Conservation (phyloP, 2,113 vertebrate genomes). For the Tupaia tana region DNA sequence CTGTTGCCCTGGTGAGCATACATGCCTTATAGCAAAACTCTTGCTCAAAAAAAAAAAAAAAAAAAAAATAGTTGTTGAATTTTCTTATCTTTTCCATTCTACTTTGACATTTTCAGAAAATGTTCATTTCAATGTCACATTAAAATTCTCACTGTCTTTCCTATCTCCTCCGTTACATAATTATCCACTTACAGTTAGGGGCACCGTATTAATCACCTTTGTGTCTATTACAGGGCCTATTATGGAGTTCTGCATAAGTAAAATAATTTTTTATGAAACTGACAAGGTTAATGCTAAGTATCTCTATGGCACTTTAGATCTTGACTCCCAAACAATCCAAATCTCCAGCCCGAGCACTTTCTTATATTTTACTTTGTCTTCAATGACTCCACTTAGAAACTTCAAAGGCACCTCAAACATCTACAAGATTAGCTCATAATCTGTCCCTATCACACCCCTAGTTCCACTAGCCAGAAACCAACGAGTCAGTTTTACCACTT, state of each 20-base stretch:
- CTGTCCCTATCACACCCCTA: neutral
- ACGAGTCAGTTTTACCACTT: neutral
- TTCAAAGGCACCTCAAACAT: neutral
- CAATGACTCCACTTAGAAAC: neutral
- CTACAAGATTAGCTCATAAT: neutral
- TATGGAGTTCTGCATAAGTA: neutral
- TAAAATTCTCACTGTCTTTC: neutral
- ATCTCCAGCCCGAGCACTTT: neutral
- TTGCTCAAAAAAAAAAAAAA: neutral
- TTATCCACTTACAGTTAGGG: neutral
- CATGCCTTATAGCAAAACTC: too few relatives aligned
- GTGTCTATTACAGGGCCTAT: neutral
- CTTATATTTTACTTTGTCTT: neutral
- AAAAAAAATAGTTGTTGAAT: neutral
- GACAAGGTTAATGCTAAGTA: neutral
- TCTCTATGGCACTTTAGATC: neutral
- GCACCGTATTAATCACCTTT: neutral
- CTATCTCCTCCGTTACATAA: neutral
- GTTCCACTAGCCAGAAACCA: neutral
- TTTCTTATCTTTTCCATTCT: neutral
- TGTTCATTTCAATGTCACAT: conserved; percentile 6
- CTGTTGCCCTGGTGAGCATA: too few relatives aligned
- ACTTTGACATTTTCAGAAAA: neutral
- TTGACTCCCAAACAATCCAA: neutral
- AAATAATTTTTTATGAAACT: neutral